phyloP scores from a whole-genome alignment of 2,113 vertebrate genomes.

The Daphoenositta chrysoptera region DNA sequence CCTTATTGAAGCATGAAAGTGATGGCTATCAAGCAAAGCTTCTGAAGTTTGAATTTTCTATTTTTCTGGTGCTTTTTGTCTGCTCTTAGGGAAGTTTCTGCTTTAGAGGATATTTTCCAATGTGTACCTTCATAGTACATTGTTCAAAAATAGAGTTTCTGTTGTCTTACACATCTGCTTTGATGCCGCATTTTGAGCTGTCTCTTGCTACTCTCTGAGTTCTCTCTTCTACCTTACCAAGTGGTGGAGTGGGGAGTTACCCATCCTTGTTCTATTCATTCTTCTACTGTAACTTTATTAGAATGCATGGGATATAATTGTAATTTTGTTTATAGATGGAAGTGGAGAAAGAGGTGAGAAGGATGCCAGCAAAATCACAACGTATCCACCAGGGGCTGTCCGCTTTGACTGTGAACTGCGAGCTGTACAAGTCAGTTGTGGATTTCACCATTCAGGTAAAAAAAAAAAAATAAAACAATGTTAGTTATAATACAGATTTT shows the following conservation, averaged over 20 bases:
- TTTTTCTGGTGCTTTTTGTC: not conserved
- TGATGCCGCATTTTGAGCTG: constrained; percentile 23
- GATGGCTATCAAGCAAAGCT: not conserved
- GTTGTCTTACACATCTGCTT: constrained; percentile 26
- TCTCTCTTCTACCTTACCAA: constrained; percentile 22
- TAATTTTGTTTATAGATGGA: constrained; percentile 80
- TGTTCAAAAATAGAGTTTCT: constrained; percentile 9
- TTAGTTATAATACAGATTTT: not conserved
- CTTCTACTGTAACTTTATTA: not conserved
- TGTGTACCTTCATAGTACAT: not conserved
- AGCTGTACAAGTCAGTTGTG: constrained; percentile 96
- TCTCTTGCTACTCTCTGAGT: constrained; percentile 32
- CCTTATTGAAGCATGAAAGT: not conserved
- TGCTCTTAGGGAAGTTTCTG: not conserved
- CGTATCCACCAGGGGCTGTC: constrained; percentile 92
- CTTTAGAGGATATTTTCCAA: not conserved
- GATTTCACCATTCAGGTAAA: constrained; percentile 97
- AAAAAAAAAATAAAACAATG: not conserved
- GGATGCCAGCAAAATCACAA: constrained; percentile 98
- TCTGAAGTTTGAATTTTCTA: not conserved
- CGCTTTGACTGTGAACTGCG: constrained; percentile 92
- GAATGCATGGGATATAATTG: constrained; percentile 17
- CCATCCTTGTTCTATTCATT: not conserved
- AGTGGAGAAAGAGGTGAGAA: constrained; percentile 97
- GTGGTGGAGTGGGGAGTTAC: not conserved